These are phyloP conservation scores for Rhinolophus sinicus DNA, from an alignment of 2,113 vertebrate species.

Conservation along the genomic window DNA sequence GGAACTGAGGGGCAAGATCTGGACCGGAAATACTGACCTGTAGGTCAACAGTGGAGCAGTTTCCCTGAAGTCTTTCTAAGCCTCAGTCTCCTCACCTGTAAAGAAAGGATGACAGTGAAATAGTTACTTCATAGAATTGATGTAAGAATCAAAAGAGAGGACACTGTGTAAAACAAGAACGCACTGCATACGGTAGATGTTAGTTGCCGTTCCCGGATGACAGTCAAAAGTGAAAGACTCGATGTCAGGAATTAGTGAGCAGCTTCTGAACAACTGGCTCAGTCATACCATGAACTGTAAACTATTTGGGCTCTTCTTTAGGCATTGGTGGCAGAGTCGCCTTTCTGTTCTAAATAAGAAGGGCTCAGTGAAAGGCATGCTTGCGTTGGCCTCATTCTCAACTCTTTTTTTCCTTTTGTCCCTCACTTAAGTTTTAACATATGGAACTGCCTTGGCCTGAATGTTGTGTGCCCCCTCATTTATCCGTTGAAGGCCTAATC, in stretches of 20 bases:
- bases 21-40: background rate
- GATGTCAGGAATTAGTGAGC: background rate
- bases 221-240: background rate
- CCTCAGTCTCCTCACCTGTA: background rate
- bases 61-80: background rate
- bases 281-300: accelerated
- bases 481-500: background rate
- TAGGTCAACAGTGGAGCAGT: background rate
- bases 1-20: background rate
- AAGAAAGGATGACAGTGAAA: background rate
- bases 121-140: background rate
- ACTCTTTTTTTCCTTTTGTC: background rate
- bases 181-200: background rate
- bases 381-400: background rate
- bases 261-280: background rate
- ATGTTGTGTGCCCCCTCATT: background rate
- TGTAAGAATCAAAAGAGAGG: background rate
- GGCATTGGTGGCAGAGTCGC: background rate
- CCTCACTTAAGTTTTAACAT: background rate
- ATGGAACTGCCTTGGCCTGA: background rate
- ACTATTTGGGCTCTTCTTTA: background rate
- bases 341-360: background rate
- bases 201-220: background rate
- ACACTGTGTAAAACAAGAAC: background rate
- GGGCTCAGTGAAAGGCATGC: background rate